phyloP scores from a whole-genome alignment of 2,797 vertebrate species.

The Gymnoscopelus braueri region DNA sequence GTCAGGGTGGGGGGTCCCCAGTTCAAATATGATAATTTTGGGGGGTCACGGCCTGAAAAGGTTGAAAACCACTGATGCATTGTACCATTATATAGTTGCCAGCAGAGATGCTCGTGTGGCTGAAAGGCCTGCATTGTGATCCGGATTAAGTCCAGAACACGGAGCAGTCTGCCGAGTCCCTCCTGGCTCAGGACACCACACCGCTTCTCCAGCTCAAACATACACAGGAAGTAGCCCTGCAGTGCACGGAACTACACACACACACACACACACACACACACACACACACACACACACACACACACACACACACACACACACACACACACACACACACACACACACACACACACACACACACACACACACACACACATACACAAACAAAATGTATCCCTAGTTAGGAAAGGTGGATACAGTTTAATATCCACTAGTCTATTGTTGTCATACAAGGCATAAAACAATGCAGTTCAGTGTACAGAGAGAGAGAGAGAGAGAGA shows the following conservation, averaged over 20 bases:
- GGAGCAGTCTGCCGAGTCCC: slow-evolving; percentile 82
- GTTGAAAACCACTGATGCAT: too few species aligned
- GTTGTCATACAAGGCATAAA: too few species aligned
- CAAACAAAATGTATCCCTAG: too few species aligned
- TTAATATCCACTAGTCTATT: background rate
- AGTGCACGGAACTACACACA: slow-evolving; percentile 84
- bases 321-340: background rate
- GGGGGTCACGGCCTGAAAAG: too few species aligned
- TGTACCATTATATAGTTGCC: slow-evolving; percentile 92
- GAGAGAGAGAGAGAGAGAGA: background rate
- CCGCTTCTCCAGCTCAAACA: slow-evolving; percentile 85
- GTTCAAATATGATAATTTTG: too few species aligned
- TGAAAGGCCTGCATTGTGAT: slow-evolving; percentile 90
- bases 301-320: slow-evolving; percentile 28
- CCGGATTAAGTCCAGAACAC: slow-evolving; percentile 82
- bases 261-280: slow-evolving; percentile 21
- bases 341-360: background rate
- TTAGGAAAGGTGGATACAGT: background rate
- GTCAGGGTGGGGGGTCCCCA: too few species aligned
- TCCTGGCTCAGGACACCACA: slow-evolving; percentile 68
- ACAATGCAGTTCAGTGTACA: background rate
- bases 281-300: slow-evolving; percentile 2
- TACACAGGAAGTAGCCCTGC: slow-evolving; percentile 83
- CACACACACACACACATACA: background rate
- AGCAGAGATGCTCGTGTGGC: slow-evolving; percentile 88